Conservation (phyloP, 1,140 invertebrate genomes). For the Drosophila setifemur region DNA sequence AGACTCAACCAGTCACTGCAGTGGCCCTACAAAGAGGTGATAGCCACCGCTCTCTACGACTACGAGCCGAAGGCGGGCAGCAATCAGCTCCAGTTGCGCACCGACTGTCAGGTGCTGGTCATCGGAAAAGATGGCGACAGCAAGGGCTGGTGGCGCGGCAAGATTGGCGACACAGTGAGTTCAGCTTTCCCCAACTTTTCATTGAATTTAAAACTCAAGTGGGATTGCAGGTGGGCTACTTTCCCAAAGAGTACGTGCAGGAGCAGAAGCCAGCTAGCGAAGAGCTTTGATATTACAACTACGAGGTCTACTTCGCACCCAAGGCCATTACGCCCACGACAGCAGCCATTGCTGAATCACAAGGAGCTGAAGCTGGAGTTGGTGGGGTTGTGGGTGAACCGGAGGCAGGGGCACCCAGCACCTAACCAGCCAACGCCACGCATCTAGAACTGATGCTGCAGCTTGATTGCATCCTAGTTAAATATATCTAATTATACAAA, state of each 20-base stretch:
- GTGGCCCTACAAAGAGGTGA: conserved; percentile 89
- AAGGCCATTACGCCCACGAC: conserved; percentile 51
- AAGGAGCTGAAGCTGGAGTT: not conserved
- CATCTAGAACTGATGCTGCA: conserved; percentile 15
- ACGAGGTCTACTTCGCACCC: conserved; percentile 73
- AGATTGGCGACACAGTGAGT: conserved; percentile 85
- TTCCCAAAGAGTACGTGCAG: conserved; percentile 86
- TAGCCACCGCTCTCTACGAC: conserved; percentile 90
- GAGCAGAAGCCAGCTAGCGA: conserved; percentile 79
- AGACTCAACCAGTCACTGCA: conserved; percentile 89
- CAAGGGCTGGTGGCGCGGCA: conserved; percentile 92
- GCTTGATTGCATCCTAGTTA: conserved; percentile 57
- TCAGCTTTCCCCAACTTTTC: conserved; percentile 35
- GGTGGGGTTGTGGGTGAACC: not conserved
- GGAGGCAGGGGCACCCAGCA: not conserved
- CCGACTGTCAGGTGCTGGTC: conserved; percentile 90
- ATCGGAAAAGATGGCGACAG: conserved; percentile 90
- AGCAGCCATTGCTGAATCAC: conserved; percentile 53
- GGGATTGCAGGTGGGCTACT: conserved; percentile 84
- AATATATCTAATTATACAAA: conserved; percentile 24
- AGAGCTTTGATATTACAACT: conserved; percentile 83
- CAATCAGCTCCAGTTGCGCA: conserved; percentile 89
- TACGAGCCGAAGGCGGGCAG: conserved; percentile 87
- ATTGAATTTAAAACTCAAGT: not conserved
- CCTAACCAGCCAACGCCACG: not conserved